Evolutionary conservation across 1,140 invertebrate species (phyloP).

Genomic region (Cotesia typhae): DNA sequence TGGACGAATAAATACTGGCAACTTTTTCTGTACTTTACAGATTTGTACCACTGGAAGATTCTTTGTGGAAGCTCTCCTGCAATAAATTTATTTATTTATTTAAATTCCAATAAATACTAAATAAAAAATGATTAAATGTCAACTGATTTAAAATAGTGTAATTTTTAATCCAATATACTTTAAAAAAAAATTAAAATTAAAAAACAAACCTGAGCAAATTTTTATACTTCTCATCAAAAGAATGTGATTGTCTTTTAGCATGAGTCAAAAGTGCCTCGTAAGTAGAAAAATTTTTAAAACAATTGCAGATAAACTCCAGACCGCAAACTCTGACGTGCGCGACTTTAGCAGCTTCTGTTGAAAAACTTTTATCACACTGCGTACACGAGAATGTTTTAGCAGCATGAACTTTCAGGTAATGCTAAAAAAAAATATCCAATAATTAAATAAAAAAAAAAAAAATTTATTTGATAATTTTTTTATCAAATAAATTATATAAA

Average conservation of each 20-base stretch:
- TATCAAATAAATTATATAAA: too few species aligned
- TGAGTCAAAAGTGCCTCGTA: slow-evolving; percentile 71
- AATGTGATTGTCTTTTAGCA: slow-evolving; percentile 66
- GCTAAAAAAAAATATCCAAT: slow-evolving; percentile 57
- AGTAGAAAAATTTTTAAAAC: slow-evolving; percentile 64
- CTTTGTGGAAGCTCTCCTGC: slow-evolving; percentile 40
- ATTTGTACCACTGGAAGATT: not conserved
- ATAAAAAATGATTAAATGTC: not conserved
- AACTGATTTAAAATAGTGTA: too few species aligned
- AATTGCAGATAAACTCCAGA: slow-evolving; percentile 66
- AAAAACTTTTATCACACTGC: slow-evolving; percentile 68
- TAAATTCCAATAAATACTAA: too few species aligned
- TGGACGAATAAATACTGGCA: slow-evolving; percentile 48
- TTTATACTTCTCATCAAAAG: slow-evolving; percentile 58
- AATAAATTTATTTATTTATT: slow-evolving; percentile 13
- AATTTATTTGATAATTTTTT: too few species aligned
- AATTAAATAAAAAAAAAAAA: not conserved
- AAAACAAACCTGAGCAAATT: slow-evolving; percentile 48
- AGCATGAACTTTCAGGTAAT: slow-evolving; percentile 72
- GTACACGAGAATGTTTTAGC: slow-evolving; percentile 67
- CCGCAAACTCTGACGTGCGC: slow-evolving; percentile 67
- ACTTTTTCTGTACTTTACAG: slow-evolving; percentile 20
- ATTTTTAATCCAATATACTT: not conserved
- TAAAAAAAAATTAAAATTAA: slow-evolving; percentile 14
- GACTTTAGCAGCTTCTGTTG: slow-evolving; percentile 63